Evolutionary conservation across 2,797 vertebrate genomes (phyloP).

Genomic region (Aeoliscus strigatus): DNA sequence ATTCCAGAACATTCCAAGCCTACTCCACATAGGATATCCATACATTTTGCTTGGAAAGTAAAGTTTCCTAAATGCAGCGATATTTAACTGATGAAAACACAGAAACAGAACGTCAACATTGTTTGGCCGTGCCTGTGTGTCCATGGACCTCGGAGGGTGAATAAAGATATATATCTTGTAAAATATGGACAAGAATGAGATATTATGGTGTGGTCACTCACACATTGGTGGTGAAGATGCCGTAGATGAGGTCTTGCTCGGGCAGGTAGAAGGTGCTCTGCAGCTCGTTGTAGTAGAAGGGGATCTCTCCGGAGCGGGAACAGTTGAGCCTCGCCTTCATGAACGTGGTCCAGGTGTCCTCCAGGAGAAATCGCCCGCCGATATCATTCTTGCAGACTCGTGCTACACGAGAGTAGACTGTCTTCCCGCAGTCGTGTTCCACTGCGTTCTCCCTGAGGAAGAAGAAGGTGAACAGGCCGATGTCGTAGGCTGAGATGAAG

Average conservation of each 20-base stretch:
- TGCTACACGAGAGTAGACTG: conserved; percentile 94
- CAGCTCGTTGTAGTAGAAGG: conserved; percentile 98
- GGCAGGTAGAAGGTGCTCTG: too few relatives aligned
- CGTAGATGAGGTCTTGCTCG: conserved; percentile 93
- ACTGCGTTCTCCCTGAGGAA: conserved; percentile 95
- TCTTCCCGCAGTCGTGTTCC: conserved; percentile 95
- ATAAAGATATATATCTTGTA: too few relatives aligned
- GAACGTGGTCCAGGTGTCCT: conserved; percentile 98
- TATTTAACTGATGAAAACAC: too few relatives aligned
- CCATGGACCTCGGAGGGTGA: too few relatives aligned
- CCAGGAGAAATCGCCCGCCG: conserved; percentile 93
- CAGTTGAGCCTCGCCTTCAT: conserved; percentile 96
- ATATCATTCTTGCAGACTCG: conserved; percentile 98
- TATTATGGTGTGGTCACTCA: too few relatives aligned
- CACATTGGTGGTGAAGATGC: conserved; percentile 94
- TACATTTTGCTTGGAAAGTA: too few relatives aligned
- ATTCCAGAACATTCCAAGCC: too few relatives aligned
- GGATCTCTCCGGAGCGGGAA: conserved; percentile 94
- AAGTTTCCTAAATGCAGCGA: too few relatives aligned
- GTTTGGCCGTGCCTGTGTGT: too few relatives aligned
- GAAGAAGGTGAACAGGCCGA: conserved; percentile 94
- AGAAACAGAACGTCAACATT: too few relatives aligned
- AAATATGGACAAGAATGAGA: too few relatives aligned
- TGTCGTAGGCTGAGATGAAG: conserved; percentile 95
- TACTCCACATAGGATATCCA: too few relatives aligned